These are phyloP conservation scores for Drosophila littoralis DNA, from an alignment of 1,140 invertebrate genomes.

Conservation along the genomic window DNA sequence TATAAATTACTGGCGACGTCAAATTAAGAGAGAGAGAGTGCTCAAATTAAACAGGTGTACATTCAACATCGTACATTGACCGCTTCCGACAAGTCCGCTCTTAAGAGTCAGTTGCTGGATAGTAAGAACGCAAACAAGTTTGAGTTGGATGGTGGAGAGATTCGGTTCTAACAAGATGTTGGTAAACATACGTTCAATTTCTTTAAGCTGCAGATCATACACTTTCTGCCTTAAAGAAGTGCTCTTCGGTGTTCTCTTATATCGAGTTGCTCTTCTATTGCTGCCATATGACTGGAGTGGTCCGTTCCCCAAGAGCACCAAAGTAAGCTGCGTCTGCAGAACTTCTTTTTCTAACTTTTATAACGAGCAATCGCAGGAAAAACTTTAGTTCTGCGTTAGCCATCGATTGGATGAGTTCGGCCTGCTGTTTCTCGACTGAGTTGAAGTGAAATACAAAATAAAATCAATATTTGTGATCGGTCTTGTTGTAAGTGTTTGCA, in stretches of 20 bases:
- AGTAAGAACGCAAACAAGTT: conserved; percentile 53
- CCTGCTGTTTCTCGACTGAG: conserved; percentile 15
- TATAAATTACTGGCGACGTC: conserved; percentile 34
- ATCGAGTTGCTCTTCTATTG: conserved; percentile 25
- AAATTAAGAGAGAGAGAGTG: conserved; percentile 23
- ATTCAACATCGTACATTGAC: conserved; percentile 70
- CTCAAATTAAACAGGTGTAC: conserved; percentile 56
- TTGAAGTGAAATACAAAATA: conserved; percentile 3
- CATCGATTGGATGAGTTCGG: conserved; percentile 73
- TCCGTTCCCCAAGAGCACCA: conserved; percentile 22
- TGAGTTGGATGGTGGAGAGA: conserved; percentile 58
- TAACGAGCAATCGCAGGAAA: conserved; percentile 69
- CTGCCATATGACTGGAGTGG: conserved; percentile 38
- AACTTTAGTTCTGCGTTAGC: conserved; percentile 75
- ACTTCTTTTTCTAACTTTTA: conserved; percentile 70
- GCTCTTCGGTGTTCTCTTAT: conserved; percentile 31
- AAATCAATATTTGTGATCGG: conserved; percentile 7
- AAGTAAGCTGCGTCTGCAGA: conserved; percentile 54
- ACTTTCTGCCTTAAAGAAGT: conserved; percentile 38
- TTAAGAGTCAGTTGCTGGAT: conserved; percentile 13
- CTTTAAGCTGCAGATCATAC: conserved; percentile 50
- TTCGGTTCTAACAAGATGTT: conserved; percentile 27
- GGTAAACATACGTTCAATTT: conserved; percentile 66
- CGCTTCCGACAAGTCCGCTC: conserved; percentile 43
- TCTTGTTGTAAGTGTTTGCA: conserved; percentile 2